Evolutionary conservation across 2,113 vertebrate genomes (phyloP), one percentile per base, ranked within the genome.

Genomic region (Pachyramphus minor): DNA sequence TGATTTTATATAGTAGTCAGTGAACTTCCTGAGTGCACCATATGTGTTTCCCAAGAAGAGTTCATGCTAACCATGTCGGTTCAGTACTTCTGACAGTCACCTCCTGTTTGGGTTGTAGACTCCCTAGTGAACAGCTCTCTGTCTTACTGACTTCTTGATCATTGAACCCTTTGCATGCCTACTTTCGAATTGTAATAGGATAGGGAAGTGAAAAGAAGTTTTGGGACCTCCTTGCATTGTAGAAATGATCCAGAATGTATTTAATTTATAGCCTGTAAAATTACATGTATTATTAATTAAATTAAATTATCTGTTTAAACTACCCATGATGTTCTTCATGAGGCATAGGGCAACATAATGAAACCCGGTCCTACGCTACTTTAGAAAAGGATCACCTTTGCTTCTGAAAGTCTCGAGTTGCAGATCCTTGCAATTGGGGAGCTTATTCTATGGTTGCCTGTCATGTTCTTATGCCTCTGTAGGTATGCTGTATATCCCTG

Each of bases 21-120:
- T 73, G 33, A 74, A 37, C 3, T 69, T 85, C 30, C 41, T 28
- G 11, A 45, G 44, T 15, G 25, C 7, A 64, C 5, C 2, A 0
- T 19, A 8, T 63, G 88, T 5, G 17, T 84, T 63, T 90, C 33
- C 35, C 33, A 37, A 30, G 30, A 49, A 25, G 11, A 69, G 14
- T 0, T 0, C 37, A 41, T 5, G 8, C 9, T 81, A 19, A 37
- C 18, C 33, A 3, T 74, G 52, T 33, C 79, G 81, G 39, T 79
- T 44, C 8, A 71, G n/a, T 60, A 9, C 5, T 74, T 86, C 7
- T 31, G 44, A 22, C 19, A 47, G 25, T 68, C 17, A 15, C 11
- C 15, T 87, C n/a, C 45, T 55, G 3, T 82, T 78, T 74, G 47
- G 8, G 21, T 63, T 59, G 20, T 53, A 71, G 23, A 7, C 15